phyloP scores from a whole-genome alignment of 1,140 invertebrate genomes.

The Venturia canescens region DNA sequence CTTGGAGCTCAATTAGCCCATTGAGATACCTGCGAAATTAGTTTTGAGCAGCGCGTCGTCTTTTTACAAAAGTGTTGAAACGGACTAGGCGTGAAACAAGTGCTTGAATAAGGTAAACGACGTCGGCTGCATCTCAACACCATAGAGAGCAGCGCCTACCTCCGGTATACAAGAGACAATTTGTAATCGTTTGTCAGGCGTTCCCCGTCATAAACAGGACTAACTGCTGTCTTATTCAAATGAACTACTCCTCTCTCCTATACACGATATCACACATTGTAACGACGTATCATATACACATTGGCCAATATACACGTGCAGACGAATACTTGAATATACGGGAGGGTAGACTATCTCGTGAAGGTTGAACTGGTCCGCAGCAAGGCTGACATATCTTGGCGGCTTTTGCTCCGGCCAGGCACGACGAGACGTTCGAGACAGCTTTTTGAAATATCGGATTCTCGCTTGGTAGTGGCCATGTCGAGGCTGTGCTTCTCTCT shows the following conservation, averaged over 20 bases:
- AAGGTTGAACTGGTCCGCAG: conserved; percentile 32
- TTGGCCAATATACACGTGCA: neutral
- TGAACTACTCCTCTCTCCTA: conserved; percentile 56
- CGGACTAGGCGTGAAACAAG: neutral
- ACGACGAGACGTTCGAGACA: conserved; percentile 23
- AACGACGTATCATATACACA: neutral
- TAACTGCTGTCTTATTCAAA: conserved; percentile 76
- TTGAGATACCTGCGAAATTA: no score
- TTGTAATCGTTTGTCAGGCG: conserved; percentile 75
- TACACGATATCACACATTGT: conserved; percentile 13
- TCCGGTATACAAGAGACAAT: conserved; percentile 61
- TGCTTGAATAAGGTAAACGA: conserved; percentile 7
- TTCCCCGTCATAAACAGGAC: conserved; percentile 72
- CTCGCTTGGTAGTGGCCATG: neutral
- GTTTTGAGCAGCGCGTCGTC: neutral
- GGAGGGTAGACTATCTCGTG: neutral
- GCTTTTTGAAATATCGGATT: conserved; percentile 43
- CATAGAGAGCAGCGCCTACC: neutral
- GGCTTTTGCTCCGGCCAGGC: neutral
- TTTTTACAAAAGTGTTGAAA: neutral
- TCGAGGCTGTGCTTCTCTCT: conserved; percentile 7
- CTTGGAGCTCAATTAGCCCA: no score
- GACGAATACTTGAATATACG: neutral
- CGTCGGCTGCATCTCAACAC: neutral
- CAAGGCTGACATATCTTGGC: conserved; percentile 18